Percentiles rank a stretch among this genome's conserved stretches.
Evolutionary conservation across 2,797 vertebrate genomes (phyloP).

Genomic region (Malacoraja senta): DNA sequence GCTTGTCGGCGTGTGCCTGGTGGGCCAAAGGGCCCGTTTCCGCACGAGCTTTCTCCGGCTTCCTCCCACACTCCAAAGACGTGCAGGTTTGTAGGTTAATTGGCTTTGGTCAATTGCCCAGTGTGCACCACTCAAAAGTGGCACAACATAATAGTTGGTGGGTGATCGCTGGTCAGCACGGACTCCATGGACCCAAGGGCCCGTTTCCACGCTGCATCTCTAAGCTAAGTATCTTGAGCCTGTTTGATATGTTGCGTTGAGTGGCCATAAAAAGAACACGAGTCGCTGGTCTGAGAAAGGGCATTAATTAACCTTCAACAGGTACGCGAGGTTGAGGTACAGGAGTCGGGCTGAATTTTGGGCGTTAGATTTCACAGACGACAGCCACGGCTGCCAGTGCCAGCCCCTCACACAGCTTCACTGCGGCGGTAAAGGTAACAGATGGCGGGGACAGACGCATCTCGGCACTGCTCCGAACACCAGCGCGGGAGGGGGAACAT

Average conservation of each 20-base stretch:
- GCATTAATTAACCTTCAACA: not conserved
- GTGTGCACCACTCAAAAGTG: no score
- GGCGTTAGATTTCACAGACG: not conserved
- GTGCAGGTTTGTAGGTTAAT: no score
- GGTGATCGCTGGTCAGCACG: no score
- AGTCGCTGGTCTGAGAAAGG: not conserved
- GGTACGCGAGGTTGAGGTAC: not conserved
- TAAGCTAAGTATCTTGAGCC: not conserved
- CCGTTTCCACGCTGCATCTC: no score
- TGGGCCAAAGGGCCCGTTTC: no score
- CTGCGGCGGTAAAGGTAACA: not conserved
- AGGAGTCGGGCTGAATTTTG: not conserved
- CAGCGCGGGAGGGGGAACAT: not conserved
- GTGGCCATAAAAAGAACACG: not conserved
- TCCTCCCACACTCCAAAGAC: no score
- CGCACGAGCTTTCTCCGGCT: no score
- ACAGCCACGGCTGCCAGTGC: no score
- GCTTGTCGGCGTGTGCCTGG: no score
- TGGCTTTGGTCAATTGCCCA: no score
- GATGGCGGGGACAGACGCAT: not conserved
- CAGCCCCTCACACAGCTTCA: not conserved
- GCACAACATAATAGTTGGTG: no score
- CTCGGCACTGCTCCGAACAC: not conserved
- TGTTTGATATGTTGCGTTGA: not conserved
- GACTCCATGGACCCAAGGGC: no score